Base-by-base conservation (phyloP, 2,113 vertebrate genomes). In the Lepus americanus region DNA sequence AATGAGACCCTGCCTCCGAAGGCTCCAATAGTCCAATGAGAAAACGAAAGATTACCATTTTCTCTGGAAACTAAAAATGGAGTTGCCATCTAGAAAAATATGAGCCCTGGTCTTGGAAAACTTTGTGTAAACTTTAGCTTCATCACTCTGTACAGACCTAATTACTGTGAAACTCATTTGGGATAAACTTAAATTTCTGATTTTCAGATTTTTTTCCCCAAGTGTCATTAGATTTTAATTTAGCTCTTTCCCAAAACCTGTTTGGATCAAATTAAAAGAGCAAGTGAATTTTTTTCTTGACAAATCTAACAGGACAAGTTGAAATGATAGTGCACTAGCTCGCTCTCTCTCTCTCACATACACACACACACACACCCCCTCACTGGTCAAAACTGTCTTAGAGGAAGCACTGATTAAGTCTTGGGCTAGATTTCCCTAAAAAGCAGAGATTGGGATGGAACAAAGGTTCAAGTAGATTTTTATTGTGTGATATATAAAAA, bases 211-310 rank as follows among this genome's bases (percentile, higher is more conserved):
- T 3, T 6, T 79, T 55, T 81, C 84, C 27, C 14, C 12, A 61
- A 36, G 12, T 19, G 22, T 77, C 39, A 74, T 73, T 93, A 69
- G 6, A 69, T 88, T 90, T 92, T 94, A 87, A 73, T 73, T 95
- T 66, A 91, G 3, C 9, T 81, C 39, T 94, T 82, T 44, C 29
- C 1, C 2, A 2, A 96, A 84, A 94, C 14, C 2, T 89, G 33
- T 89, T 95, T 87, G 12, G 3, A 39, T 86, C 53, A 69, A 78
- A 89, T 91, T 33, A 86, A 91, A 96, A 61, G 31, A 23, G 9
- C 55, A 92, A 88, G 25, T 59, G 6, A 19, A 86, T n/a, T 76
- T 89, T 81, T 69, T 89, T 94, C n/a, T 87, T 84, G 33, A 72
- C 20, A 92, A 69, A 20, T 74, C n/a, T 55, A 87, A 51, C 36